Conservation (phyloP, 2,797 vertebrate species). For the Australoheros facetus region DNA sequence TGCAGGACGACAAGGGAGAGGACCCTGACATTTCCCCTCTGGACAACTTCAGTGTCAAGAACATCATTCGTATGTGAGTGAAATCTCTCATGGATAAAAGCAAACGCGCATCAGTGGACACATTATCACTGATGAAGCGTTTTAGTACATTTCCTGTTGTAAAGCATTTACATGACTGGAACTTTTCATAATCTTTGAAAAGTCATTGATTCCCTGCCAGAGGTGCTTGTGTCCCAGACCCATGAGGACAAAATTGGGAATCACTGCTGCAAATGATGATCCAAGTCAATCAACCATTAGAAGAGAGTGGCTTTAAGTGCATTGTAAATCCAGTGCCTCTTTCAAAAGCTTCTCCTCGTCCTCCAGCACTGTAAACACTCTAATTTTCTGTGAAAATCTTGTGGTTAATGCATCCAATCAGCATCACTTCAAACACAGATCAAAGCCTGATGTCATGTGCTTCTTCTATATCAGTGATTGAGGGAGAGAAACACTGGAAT, state of each 20-base stretch:
- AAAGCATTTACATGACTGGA: background rate
- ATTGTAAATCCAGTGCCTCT: background rate
- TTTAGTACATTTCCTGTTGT: background rate
- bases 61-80: slow-evolving; percentile 96
- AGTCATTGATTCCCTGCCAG: background rate
- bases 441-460: slow-evolving; percentile 33
- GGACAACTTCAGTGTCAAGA: slow-evolving; percentile 97
- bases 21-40: slow-evolving; percentile 91
- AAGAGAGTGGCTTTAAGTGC: background rate
- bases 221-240: background rate
- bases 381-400: slow-evolving; percentile 9
- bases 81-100: background rate
- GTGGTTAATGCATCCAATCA: slow-evolving; percentile 27
- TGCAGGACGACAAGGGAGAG: slow-evolving; percentile 93
- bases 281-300: background rate
- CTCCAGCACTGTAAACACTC: slow-evolving; percentile 4
- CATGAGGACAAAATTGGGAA: background rate
- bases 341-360: slow-evolving; percentile 14
- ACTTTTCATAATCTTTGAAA: background rate
- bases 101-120: background rate
- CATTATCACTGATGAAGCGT: background rate
- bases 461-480: background rate
- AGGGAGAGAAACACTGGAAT: background rate
- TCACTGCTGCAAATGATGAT: background rate
- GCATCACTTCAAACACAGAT: slow-evolving; percentile 36